phyloP scores from a whole-genome alignment of 2,888 invertebrate genomes.

The Agrochola circellaris region DNA sequence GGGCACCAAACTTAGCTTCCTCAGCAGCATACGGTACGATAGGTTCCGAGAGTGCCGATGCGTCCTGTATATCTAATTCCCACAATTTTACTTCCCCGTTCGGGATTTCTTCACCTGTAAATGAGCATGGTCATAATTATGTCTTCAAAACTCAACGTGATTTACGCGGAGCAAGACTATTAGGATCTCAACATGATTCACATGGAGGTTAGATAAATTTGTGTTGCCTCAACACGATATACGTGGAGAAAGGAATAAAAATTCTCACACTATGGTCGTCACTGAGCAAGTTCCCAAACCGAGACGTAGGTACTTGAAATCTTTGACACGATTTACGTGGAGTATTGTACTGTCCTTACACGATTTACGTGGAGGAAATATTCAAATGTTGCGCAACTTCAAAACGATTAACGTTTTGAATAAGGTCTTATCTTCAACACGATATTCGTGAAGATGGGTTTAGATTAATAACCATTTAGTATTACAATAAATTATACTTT shows the following conservation, averaged over 20 bases:
- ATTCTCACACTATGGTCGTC: background rate
- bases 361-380: background rate
- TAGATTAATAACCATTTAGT: too few relatives aligned
- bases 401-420: too few relatives aligned
- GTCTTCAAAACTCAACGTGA: background rate
- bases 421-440: too few relatives aligned
- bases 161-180: background rate
- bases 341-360: too few relatives aligned
- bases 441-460: too few relatives aligned
- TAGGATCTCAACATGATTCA: slow-evolving; percentile 1
- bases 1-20: too few relatives aligned
- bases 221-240: background rate
- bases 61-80: background rate
- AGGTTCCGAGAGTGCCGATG: background rate
- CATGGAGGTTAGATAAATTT: background rate
- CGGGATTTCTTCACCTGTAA: slow-evolving; percentile 9
- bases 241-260: background rate
- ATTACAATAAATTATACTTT: too few relatives aligned
- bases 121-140: background rate
- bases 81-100: background rate
- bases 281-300: background rate
- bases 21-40: background rate
- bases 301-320: background rate
- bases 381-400: too few relatives aligned
- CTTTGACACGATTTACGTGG: background rate